Base-by-base conservation (phyloP, 2,113 vertebrate species). In the Dipodomys ordii region DNA sequence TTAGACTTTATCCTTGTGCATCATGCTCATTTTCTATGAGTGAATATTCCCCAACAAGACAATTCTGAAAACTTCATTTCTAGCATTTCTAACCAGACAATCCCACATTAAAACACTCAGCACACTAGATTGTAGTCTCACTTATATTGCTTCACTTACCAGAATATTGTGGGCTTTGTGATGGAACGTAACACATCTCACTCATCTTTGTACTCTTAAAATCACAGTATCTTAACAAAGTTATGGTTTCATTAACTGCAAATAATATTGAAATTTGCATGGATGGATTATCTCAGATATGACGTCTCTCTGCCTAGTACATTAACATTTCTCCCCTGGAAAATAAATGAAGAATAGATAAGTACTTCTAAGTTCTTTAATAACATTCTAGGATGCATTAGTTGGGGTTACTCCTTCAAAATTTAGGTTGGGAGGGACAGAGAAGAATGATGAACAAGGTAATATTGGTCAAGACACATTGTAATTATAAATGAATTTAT, bases 191-290 rank as follows among this genome's bases (percentile, higher is more conserved):
- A 69, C 15, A 68, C 44, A 15, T 23, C n/a, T 39, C 7, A 13
- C 62, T 72, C 25, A 30, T 69, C 39, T 69, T 85, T 84, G 22
- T 74, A 13, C 30, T 6, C 8, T 23, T 23, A 81, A 12, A 79
- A 90, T 20, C 22, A 68, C 32, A 73, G 0, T 74, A 65, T 44
- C 11, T 71, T 77, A 84, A 67, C 3, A 73, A 25, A 78, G 32
- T 60, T 57, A 72, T 8, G 32, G 67, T 92, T 30, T 92, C 27
- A 76, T 74, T 65, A 46, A 79, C 15, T 93, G 39, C 22, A 87
- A 90, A 79, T 90, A 90, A 67, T 57, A 74, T 44, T 19, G 23
- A 82, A 62, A 93, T 78, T 68, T 80, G 7, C 2, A 64, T 77
- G 19, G 27, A 65, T 44, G 18, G 10, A 32, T 89, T 30, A 64